Conservation (phyloP, 2,888 invertebrate species). For the Brachypterus glaber region DNA sequence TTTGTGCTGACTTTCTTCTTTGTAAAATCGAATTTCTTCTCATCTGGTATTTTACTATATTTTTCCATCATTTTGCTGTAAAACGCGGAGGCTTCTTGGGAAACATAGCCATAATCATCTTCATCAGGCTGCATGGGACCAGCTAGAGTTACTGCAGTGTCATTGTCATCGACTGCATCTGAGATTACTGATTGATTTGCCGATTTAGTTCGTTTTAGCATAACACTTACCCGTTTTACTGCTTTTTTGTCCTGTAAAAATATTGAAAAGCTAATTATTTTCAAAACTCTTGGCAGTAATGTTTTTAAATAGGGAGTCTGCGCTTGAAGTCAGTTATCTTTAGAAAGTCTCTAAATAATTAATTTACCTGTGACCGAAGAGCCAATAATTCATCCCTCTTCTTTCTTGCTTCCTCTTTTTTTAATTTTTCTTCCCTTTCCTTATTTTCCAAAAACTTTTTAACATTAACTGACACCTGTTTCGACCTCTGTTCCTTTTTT, state of each 20-base stretch:
- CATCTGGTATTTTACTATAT: constrained; percentile 62
- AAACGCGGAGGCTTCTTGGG: constrained; percentile 69
- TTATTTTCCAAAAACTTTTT: constrained; percentile 74
- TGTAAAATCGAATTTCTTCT: constrained; percentile 58
- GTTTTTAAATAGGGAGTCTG: no score
- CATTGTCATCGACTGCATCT: constrained; percentile 68
- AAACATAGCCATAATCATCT: constrained; percentile 86
- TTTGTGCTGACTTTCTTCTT: constrained; percentile 44
- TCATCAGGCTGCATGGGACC: constrained; percentile 77
- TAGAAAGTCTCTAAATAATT: constrained; percentile 4
- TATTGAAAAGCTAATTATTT: constrained; percentile 9
- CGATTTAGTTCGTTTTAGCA: constrained; percentile 76
- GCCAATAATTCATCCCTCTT: constrained; percentile 57
- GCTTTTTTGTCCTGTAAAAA: constrained; percentile 38
- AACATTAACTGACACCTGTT: constrained; percentile 64
- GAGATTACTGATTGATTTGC: constrained; percentile 79
- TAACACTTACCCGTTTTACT: constrained; percentile 38
- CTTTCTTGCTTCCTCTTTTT: constrained; percentile 51
- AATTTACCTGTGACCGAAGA: constrained; percentile 44
- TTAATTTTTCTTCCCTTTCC: constrained; percentile 67
- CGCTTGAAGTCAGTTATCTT: neutral
- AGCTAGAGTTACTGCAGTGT: constrained; percentile 63
- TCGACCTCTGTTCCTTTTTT: constrained; percentile 64
- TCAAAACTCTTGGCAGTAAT: no score
- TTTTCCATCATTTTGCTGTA: constrained; percentile 81